phyloP scores from a whole-genome alignment of 1,140 invertebrate species.

The Brachionus angularis region DNA sequence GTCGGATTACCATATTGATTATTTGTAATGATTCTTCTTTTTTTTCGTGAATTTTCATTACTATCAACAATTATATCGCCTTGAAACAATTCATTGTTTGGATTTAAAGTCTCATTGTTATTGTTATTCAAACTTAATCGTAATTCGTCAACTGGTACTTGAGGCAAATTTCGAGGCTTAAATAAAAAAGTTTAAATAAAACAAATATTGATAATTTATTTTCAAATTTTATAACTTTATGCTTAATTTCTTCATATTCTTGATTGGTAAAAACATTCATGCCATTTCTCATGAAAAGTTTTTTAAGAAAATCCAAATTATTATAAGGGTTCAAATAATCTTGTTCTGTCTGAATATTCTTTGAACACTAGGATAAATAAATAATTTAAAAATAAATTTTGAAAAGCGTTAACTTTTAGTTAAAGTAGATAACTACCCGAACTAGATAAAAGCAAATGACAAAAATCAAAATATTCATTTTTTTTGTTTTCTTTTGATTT shows the following conservation, averaged over 20 bases:
- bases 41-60: slow-evolving; percentile 4
- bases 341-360: background rate
- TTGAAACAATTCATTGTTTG: background rate
- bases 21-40: slow-evolving; percentile 31
- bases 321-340: background rate
- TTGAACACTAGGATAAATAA: background rate
- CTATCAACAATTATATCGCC: slow-evolving; percentile 3
- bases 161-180: background rate
- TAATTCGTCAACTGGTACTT: slow-evolving; percentile 1
- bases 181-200: too few species aligned
- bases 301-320: background rate
- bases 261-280: background rate
- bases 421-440: too few species aligned
- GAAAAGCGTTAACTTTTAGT: too few species aligned
- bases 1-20: slow-evolving; percentile 15
- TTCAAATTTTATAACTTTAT: too few species aligned
- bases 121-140: background rate
- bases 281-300: background rate
- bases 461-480: too few species aligned
- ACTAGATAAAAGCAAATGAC: too few species aligned
- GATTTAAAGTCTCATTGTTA: background rate
- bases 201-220: too few species aligned
- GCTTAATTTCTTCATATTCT: background rate
- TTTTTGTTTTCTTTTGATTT: too few species aligned
- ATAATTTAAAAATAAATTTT: too few species aligned